Conservation (phyloP, 2,888 invertebrate genomes). For the Eledone cirrhosa region DNA sequence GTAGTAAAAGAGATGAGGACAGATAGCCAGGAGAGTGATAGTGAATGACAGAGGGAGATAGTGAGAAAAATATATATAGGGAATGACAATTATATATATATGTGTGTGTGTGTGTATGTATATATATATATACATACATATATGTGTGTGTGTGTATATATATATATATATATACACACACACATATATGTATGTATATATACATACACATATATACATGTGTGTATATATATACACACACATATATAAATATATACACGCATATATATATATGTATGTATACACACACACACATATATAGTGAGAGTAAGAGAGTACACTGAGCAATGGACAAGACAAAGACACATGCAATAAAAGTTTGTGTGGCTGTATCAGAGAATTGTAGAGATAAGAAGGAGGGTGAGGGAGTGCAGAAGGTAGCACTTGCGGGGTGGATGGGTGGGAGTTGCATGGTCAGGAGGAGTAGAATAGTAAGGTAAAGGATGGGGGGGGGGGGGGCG, state of each 20-base stretch:
- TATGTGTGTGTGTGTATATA: no score
- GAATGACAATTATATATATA: neutral
- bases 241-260: neutral
- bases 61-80: neutral
- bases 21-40: neutral
- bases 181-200: neutral
- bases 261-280: neutral
- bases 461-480: neutral
- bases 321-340: no score
- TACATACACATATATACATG: neutral
- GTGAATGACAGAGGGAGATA: neutral
- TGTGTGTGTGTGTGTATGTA: neutral
- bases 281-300: neutral
- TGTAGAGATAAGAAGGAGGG: neutral
- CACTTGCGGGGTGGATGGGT: neutral
- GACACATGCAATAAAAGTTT: no score
- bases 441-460: neutral
- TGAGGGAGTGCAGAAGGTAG: neutral
- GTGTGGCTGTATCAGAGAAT: no score
- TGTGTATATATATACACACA: neutral
- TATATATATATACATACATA: neutral
- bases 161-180: no score
- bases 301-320: no score
- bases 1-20: no score
- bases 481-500: neutral